These are phyloP conservation scores for Coracias cyanogaster DNA, from an alignment of 2,797 vertebrate genomes.

Conservation along the genomic window DNA sequence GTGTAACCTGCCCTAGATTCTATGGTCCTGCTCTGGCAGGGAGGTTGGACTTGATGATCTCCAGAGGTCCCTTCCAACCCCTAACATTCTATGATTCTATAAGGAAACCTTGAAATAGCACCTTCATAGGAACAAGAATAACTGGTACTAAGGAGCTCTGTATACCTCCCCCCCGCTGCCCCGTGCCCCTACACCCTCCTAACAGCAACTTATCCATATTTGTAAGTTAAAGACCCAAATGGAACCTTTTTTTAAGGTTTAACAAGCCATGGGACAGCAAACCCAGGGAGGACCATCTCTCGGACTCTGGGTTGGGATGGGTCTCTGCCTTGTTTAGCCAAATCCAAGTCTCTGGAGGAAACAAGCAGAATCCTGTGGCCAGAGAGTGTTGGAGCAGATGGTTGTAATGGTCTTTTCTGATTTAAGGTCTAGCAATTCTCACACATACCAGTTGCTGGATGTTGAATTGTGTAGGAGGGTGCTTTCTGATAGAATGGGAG, in stretches of 20 bases:
- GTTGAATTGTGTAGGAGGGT: slow-evolving; percentile 37
- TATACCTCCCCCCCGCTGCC: neutral
- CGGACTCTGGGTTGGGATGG: rapidly evolving
- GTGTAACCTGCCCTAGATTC: no score
- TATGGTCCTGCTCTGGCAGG: no score
- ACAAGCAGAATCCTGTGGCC: neutral
- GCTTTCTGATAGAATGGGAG: slow-evolving; percentile 59
- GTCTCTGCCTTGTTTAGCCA: neutral
- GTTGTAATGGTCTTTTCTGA: neutral
- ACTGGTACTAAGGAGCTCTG: neutral
- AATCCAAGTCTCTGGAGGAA: neutral
- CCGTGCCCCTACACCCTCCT: neutral
- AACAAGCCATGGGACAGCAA: neutral
- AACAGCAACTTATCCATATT: neutral
- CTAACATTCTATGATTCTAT: no score
- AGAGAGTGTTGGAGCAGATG: neutral
- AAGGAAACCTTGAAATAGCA: neutral
- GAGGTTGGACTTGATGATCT: no score
- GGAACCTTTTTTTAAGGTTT: neutral
- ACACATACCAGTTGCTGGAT: slow-evolving; percentile 17
- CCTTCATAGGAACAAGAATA: neutral
- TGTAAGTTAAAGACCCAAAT: neutral
- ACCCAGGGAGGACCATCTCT: neutral
- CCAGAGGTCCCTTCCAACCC: no score
- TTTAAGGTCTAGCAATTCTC: neutral